Conservation (phyloP, 2,888 invertebrate genomes). For the Beris chalybata region DNA sequence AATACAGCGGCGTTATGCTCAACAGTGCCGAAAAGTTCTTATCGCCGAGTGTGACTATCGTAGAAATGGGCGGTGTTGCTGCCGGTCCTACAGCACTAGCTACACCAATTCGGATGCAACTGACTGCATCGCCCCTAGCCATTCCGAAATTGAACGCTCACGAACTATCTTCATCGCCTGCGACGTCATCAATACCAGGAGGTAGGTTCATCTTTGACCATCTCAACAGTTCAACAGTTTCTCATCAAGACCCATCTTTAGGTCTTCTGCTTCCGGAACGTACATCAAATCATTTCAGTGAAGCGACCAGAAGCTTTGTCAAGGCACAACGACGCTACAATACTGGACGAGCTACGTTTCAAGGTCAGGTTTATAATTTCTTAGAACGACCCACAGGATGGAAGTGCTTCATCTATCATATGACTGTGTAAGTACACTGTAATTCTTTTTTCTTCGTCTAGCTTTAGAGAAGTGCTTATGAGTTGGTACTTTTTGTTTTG, state of each 20-base stretch:
- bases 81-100: constrained; percentile 48
- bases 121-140: constrained; percentile 32
- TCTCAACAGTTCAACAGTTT: too few relatives aligned
- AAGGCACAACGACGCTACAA: constrained; percentile 63
- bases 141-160: constrained; percentile 24
- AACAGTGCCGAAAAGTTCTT: constrained; percentile 35
- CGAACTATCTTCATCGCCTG: constrained; percentile 14
- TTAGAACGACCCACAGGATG: constrained; percentile 79
- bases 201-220: constrained; percentile 7
- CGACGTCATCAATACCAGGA: constrained; percentile 30
- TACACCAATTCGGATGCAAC: constrained; percentile 35
- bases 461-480: too few relatives aligned
- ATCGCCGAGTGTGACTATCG: constrained; percentile 47
- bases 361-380: constrained; percentile 81
- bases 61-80: constrained; percentile 54
- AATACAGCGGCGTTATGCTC: constrained; percentile 28
- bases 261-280: constrained; percentile 36
- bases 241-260: background rate
- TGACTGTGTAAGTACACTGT: constrained; percentile 69
- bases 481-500: too few relatives aligned
- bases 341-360: constrained; percentile 68
- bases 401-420: constrained; percentile 83
- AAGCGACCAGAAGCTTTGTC: constrained; percentile 63
- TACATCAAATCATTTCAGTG: constrained; percentile 59
- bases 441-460: too few relatives aligned